Base-by-base conservation (phyloP, 37 sponge, comb jelly and placozoan genomes). In the Halisarca cf. caerulea region DNA sequence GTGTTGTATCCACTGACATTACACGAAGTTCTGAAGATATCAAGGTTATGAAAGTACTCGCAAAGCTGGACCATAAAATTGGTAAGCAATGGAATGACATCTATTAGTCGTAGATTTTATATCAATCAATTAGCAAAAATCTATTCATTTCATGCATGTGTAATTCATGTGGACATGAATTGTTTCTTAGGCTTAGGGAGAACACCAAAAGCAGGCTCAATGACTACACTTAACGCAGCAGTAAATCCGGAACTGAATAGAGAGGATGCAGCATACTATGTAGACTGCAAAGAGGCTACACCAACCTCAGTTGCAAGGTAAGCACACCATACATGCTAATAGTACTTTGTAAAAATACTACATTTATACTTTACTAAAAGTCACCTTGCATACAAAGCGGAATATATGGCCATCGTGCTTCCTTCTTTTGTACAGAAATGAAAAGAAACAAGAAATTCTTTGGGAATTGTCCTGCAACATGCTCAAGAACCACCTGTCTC, bases 181-280 rank as follows among this genome's bases (percentile, higher is more conserved):
- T n/a, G n/a, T n/a, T 62, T 74, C 24, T 32, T 36, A 83, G 84
- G 73, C 1, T 9, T 83, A 21, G 66, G 41, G 3, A 59, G 92
- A 43, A 72, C 41, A 59, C 82, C 85, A 32, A 17, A 40, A n/a
- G 47, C 81, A 40, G 94, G 94, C 20, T 90, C 94, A 11, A 75
- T 81, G 70, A 90, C 90, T 34, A 85, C 86, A 21, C 47, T 93
- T 36, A 93, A 93, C 69, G 90, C 90, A 81, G 91, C 94, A 45
- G 88, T 85, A 17, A 90, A 93, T 53, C 90, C 94, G 0, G 79
- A 60, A 20, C 86, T 93, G 37, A 93, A 93, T 58, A 84, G 75
- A 17, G 75, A 85, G 68, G 64, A 87, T n/a, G 74, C 55, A 30
- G 23, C 64, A 35, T 90, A 93, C 84, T 93, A 88, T 37, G 43